phyloP scores from a whole-genome alignment of 2,888 invertebrate genomes.

The Drosophila neotestacea region DNA sequence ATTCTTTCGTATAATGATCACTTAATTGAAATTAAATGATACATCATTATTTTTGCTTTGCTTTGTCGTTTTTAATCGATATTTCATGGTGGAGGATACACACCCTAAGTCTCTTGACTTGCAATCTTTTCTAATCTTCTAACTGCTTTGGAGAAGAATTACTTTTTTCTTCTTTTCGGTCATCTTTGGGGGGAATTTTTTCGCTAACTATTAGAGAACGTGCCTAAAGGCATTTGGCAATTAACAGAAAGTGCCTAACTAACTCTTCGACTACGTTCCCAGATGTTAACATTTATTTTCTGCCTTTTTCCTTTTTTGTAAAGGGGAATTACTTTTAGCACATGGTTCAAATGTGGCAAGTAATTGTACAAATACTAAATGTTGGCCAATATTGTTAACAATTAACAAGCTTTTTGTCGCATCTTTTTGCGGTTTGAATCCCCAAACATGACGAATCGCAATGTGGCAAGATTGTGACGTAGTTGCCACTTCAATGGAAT shows the following conservation, averaged over 20 bases:
- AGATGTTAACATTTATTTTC: slow-evolving; percentile 12
- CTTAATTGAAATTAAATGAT: slow-evolving; percentile 28
- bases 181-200: slow-evolving; percentile 44
- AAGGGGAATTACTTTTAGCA: slow-evolving; percentile 47
- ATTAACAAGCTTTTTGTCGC: slow-evolving; percentile 7
- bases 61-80: slow-evolving; percentile 27
- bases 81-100: slow-evolving; percentile 1
- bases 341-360: slow-evolving; percentile 29
- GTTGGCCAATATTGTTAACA: slow-evolving; percentile 29
- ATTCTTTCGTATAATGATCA: slow-evolving; percentile 15
- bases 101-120: background rate
- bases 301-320: background rate
- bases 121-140: background rate
- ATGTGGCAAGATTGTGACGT: slow-evolving; percentile 39
- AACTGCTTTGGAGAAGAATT: background rate
- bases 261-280: slow-evolving; percentile 12
- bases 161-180: background rate
- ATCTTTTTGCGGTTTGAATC: slow-evolving; percentile 1
- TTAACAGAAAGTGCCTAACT: slow-evolving; percentile 22
- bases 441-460: slow-evolving; percentile 24
- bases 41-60: slow-evolving; percentile 24
- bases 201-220: slow-evolving; percentile 8
- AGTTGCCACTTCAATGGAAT: slow-evolving; percentile 43
- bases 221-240: slow-evolving; percentile 10
- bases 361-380: slow-evolving; percentile 39